Base-by-base conservation (phyloP, 2,888 invertebrate species). In the Cryptus armator region DNA sequence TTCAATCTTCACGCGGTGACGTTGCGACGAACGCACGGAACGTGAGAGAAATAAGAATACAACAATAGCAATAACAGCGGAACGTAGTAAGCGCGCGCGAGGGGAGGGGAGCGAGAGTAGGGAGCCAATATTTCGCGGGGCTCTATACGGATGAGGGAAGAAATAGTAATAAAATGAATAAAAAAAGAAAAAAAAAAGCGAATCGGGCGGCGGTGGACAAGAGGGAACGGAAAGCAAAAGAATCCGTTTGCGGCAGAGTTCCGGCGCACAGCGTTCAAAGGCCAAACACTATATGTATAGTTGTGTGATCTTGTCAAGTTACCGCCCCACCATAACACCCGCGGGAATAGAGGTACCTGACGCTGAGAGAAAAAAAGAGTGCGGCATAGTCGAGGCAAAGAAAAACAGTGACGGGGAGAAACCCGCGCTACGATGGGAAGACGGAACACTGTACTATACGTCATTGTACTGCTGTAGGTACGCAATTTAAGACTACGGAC, bases 231-330 rank as follows among this genome's bases (percentile, higher is more conserved):
- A 48, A 74, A 62, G 59, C 43, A 44, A 16, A 44, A 48, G 59
- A 71, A 29, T 66, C 43, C 66, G 43, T n/a, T 44, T 24, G 59
- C 59, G 67, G 53, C 37, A 75, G 70, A 82, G 66, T 83, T 83
- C 84, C 84, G 81, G 74, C 64, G 77, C 88, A 87, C 85, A 86
- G 85, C 86, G 87, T 89, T 89, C 90, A 89, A 90, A 88, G 88
- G 88, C 85, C 87, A 86, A 84, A 88, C 86, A 85, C 88, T 89
- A 88, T 89, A 86, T 87, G 87, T 89, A 88, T 88, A 89, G 89
- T 88, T 87, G 89, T 72, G 82, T 88, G 87, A 90, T 88, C 88
- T 83, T 87, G 87, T 86, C 85, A 90, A 88, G 90, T 89, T 89
- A 44, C 81, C 89, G 88, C 87, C 85, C 88, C 88, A 87, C 89